A percentile compares a stretch with the other conserved stretches of the same genome.
phyloP scores from a whole-genome alignment of 2,113 vertebrate genomes.

The Furnarius figulus region DNA sequence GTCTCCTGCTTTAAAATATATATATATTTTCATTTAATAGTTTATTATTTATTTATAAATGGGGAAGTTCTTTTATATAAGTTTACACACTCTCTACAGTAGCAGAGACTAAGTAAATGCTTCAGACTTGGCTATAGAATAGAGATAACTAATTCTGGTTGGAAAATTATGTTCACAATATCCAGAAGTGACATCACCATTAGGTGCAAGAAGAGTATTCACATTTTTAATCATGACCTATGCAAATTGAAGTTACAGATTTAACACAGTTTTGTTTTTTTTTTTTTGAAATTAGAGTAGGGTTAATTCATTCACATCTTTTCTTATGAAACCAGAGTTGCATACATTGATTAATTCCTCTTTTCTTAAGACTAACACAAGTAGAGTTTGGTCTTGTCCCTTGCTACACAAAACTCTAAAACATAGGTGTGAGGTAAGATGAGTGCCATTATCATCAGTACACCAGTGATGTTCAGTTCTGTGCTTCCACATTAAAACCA shows the following conservation, averaged over 20 bases:
- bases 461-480: not conserved
- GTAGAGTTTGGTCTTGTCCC: not conserved
- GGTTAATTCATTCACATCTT: not conserved
- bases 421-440: not conserved
- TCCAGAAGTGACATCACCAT: not conserved
- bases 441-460: not conserved
- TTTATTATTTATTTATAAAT: not conserved
- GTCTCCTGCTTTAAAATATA: too few species aligned
- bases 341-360: not conserved
- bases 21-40: not conserved
- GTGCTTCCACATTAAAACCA: not conserved
- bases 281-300: not conserved
- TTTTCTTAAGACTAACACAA: not conserved
- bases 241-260: not conserved
- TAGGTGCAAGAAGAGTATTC: not conserved
- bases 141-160: not conserved
- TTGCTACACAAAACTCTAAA: not conserved
- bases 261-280: not conserved
- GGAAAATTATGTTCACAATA: not conserved
- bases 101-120: not conserved
- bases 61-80: not conserved
- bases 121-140: not conserved
- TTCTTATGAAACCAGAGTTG: not conserved
- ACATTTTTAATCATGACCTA: not conserved
- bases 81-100: not conserved